phyloP scores from a whole-genome alignment of 2,113 vertebrate species.

The Laticauda colubrina region DNA sequence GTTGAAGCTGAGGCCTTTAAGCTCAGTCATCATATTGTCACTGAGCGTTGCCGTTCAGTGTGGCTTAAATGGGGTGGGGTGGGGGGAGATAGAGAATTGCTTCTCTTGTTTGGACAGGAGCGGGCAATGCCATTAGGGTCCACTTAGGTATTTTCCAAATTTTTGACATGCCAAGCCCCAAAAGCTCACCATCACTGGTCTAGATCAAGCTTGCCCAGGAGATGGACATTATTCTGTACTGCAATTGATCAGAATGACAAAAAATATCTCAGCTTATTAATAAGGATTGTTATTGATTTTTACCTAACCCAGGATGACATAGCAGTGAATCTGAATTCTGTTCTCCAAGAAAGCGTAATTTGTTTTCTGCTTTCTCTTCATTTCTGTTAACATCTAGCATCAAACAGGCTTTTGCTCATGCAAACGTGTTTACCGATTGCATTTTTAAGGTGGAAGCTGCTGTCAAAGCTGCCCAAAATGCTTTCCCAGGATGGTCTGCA shows the following conservation, averaged over 20 bases:
- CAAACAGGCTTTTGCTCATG: background rate
- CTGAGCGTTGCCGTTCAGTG: background rate
- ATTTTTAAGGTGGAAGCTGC: slow-evolving; percentile 82
- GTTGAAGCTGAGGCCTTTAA: background rate
- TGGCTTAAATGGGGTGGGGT: background rate
- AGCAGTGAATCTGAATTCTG: background rate
- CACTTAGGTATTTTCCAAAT: background rate
- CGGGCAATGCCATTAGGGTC: background rate
- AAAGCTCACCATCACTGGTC: background rate
- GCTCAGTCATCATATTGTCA: background rate
- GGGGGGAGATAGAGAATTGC: background rate
- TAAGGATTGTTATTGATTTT: background rate
- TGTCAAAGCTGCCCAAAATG: slow-evolving; percentile 84
- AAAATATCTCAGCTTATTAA: background rate
- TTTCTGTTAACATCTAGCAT: background rate
- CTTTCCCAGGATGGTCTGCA: slow-evolving; percentile 86
- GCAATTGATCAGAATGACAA: background rate
- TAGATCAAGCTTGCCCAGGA: background rate
- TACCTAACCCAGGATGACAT: background rate
- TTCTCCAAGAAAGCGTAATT: background rate
- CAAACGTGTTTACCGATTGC: background rate
- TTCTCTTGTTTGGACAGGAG: background rate
- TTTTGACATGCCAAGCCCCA: background rate
- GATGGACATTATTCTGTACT: no score
- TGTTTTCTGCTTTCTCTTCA: background rate